phyloP scores from a whole-genome alignment of 1,140 invertebrate species.

The Littorina saxatilis region DNA sequence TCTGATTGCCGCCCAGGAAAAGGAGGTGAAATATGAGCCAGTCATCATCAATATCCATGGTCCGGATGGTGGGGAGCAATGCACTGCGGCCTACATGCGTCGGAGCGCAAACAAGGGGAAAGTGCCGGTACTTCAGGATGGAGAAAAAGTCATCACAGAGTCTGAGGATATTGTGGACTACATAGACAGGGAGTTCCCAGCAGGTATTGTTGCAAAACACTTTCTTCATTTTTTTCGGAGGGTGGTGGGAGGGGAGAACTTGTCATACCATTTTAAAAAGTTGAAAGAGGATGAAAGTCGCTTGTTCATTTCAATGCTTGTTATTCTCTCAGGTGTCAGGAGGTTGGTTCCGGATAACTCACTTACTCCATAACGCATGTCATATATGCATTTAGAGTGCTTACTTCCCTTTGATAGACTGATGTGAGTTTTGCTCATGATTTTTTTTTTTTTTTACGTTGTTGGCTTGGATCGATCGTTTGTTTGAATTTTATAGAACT shows the following conservation, averaged over 20 bases:
- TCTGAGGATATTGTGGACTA: slow-evolving; percentile 58
- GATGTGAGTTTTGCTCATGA: neutral
- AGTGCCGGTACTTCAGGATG: slow-evolving; percentile 52
- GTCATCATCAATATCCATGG: slow-evolving; percentile 42
- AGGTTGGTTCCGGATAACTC: too few species aligned
- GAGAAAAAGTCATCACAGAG: slow-evolving; percentile 50
- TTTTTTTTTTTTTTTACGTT: too few species aligned
- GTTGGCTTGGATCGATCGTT: too few species aligned
- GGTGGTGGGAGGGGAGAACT: neutral
- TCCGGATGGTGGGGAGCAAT: slow-evolving; percentile 40
- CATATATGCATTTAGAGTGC: too few species aligned
- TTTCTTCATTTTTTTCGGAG: neutral
- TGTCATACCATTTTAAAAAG: neutral
- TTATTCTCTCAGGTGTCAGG: too few species aligned
- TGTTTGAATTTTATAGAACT: too few species aligned
- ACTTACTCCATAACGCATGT: too few species aligned
- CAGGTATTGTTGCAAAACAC: slow-evolving; percentile 37
- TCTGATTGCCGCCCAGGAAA: slow-evolving; percentile 54
- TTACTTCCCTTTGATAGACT: neutral
- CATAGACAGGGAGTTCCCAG: slow-evolving; percentile 49
- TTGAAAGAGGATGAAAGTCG: too few species aligned
- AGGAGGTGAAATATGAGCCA: slow-evolving; percentile 48
- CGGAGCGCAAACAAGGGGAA: slow-evolving; percentile 47
- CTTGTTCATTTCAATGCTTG: too few species aligned
- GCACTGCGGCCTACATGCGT: slow-evolving; percentile 49